Evolutionary conservation across 2,888 invertebrate genomes (phyloP).

Genomic region (Drosophila pseudotakahashii): DNA sequence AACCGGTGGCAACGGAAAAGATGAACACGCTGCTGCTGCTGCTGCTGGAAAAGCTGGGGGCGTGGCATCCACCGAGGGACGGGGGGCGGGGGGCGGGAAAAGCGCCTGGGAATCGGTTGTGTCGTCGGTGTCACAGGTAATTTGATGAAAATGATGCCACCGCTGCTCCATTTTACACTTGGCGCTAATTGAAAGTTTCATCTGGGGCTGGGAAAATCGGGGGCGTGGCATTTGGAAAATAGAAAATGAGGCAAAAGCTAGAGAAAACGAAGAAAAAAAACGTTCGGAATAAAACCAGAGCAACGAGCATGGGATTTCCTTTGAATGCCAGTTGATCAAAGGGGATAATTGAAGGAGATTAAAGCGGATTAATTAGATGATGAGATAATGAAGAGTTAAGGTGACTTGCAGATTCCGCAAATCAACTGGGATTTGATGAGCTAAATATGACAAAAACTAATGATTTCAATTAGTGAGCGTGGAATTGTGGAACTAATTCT

Average conservation of each 20-base stretch:
- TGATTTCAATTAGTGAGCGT: not conserved
- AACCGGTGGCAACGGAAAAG: conserved; percentile 73
- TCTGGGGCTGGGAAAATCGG: conserved; percentile 37
- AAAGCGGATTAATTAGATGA: conserved; percentile 35
- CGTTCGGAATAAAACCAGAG: conserved; percentile 26
- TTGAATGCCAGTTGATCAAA: conserved; percentile 28
- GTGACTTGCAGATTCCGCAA: conserved; percentile 10
- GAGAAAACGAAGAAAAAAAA: no score
- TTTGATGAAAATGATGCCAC: conserved; percentile 74
- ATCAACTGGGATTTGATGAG: conserved; percentile 6
- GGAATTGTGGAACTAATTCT: not conserved
- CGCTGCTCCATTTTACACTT: conserved; percentile 71
- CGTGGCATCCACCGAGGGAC: not conserved
- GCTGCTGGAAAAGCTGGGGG: conserved; percentile 10
- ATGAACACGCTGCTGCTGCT: conserved; percentile 53
- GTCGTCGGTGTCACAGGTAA: conserved; percentile 72
- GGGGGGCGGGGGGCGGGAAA: not conserved
- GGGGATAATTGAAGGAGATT: conserved; percentile 32
- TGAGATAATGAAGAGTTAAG: conserved; percentile 35
- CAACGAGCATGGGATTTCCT: conserved; percentile 29
- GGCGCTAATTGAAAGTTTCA: conserved; percentile 77
- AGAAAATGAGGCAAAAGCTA: not conserved
- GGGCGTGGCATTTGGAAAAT: conserved; percentile 6
- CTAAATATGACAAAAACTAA: conserved; percentile 8
- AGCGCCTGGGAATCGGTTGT: conserved; percentile 18